These are phyloP conservation scores for Ephestia elutella DNA, from an alignment of 1,140 invertebrate genomes.

Conservation along the genomic window DNA sequence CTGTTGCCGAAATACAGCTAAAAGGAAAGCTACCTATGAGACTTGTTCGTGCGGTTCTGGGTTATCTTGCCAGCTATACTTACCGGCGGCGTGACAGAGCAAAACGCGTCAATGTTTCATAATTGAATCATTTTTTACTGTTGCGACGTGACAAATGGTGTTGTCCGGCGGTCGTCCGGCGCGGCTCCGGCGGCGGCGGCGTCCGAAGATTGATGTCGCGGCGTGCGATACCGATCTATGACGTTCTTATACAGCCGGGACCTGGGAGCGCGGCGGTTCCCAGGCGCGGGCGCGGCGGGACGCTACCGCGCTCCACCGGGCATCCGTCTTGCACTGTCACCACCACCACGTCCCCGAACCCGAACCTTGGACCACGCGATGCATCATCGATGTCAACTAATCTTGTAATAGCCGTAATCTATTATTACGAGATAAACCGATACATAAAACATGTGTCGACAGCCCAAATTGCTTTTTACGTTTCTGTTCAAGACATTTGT, in stretches of 20 bases:
- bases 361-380: neutral
- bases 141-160: conserved; percentile 44
- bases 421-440: neutral
- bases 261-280: conserved; percentile 5
- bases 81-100: conserved; percentile 7
- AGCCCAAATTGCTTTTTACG: neutral
- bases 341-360: too few relatives aligned
- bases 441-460: neutral
- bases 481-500: too few relatives aligned
- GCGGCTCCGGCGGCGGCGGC: conserved; percentile 10
- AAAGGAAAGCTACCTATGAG: too few relatives aligned
- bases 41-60: too few relatives aligned
- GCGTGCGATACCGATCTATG: conserved; percentile 43
- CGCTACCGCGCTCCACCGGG: conserved; percentile 20
- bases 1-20: too few relatives aligned
- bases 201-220: conserved; percentile 46
- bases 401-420: conserved; percentile 3
- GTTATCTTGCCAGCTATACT: neutral
- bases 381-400: neutral
- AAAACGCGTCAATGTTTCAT: conserved; percentile 13
- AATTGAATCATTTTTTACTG: conserved; percentile 43
- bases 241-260: conserved; percentile 23
- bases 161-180: conserved; percentile 10
- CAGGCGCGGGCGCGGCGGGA: conserved; percentile 35
- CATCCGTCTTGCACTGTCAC: conserved; percentile 44